Evolutionary conservation across 2,888 invertebrate genomes (phyloP), one percentile per base, ranked within the genome.

Genomic region (Stenoptilia bipunctidactyla): DNA sequence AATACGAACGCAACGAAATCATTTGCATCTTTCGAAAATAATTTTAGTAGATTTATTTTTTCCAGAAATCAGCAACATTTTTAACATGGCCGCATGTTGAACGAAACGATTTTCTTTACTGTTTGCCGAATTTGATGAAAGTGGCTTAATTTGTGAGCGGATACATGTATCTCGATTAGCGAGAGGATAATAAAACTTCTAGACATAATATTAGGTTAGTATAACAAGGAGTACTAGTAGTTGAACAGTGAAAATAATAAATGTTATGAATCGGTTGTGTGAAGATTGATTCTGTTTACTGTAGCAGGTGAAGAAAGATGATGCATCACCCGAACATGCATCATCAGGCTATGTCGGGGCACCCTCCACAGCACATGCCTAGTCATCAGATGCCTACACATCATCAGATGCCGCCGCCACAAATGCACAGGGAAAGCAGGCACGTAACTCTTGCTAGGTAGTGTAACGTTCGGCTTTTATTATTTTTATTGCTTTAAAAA

Each of bases 31-130:
- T n/a, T n/a, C n/a, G n/a, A n/a, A n/a, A n/a, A n/a, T n/a, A n/a
- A 13, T 15, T 38, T 20, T 15, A 20, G 12, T 30, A 2, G 30
- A 36, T 30, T 40, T 33, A 27, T 6, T 9, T 14, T 43, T 30
- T 27, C 38, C 27, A 12, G 2, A 34, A 34, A 30, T 41, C 58
- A 56, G 66, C 56, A 73, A 74, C 71, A 74, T 70, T 75, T 71
- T 74, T 89, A 92, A 90, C 90, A 91, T 92, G 91, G 92, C 91
- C 90, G 91, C 91, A 90, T 90, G 91, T 90, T 91, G 90, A 88
- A 88, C 82, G 68, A 86, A 85, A 84, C 85, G 85, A 85, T 89
- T 89, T 89, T 90, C 90, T 90, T 90, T 90, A 89, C 88, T 90
- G 90, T 90, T 90, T 87, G 90, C 89, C 90, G 90, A 89, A 79